These are phyloP conservation scores for Erythrolamprus reginae DNA, from an alignment of 2,113 vertebrate species.

Conservation along the genomic window DNA sequence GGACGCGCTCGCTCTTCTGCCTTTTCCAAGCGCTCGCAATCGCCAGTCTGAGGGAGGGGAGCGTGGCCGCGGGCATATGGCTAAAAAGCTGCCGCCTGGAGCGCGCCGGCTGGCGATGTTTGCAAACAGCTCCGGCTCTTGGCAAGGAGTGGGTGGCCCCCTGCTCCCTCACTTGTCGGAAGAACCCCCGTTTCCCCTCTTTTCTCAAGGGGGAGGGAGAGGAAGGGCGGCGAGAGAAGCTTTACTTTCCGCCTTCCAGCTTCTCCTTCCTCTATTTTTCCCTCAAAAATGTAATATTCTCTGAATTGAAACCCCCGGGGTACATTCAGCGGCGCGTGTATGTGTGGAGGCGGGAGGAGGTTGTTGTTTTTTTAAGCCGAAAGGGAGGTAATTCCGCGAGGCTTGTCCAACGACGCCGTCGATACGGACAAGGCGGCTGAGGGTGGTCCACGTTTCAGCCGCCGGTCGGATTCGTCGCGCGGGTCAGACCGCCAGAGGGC, in stretches of 20 bases:
- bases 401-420: background rate
- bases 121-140: background rate
- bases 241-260: background rate
- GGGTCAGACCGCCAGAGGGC: background rate
- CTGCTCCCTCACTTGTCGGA: background rate
- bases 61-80: background rate
- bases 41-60: background rate
- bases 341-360: fast-evolving
- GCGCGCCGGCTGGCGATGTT: background rate
- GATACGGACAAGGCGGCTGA: background rate
- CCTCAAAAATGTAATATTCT: background rate
- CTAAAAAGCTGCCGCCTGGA: background rate
- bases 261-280: background rate
- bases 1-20: background rate
- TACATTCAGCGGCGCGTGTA: background rate
- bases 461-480: background rate
- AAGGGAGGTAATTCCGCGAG: background rate
- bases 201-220: too few relatives aligned
- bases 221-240: background rate
- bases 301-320: background rate
- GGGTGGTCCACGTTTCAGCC: background rate
- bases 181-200: background rate
- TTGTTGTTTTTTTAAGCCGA: too few relatives aligned
- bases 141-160: background rate
- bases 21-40: background rate